phyloP scores from a whole-genome alignment of 2,888 invertebrate species.

The Ennomos quercinarius region DNA sequence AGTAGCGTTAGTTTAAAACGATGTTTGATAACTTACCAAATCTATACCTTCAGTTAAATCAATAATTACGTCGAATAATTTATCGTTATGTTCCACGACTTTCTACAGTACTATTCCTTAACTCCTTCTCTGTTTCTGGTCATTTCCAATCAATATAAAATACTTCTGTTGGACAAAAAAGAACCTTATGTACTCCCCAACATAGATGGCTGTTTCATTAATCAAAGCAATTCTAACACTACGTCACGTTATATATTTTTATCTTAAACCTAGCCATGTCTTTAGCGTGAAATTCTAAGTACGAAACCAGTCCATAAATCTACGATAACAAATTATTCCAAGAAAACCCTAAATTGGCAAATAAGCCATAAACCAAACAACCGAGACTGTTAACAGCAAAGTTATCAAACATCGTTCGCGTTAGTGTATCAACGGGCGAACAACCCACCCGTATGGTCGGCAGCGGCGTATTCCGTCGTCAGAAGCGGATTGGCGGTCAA shows the following conservation, averaged over 20 bases:
- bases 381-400: slow-evolving; percentile 9
- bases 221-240: not conserved
- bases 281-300: slow-evolving; percentile 3
- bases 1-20: slow-evolving; percentile 68
- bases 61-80: slow-evolving; percentile 5
- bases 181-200: slow-evolving; percentile 4
- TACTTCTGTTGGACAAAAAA: slow-evolving; percentile 19
- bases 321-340: not conserved
- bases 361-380: not conserved
- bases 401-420: slow-evolving; percentile 40
- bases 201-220: not conserved
- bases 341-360: not conserved
- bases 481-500: slow-evolving; percentile 92
- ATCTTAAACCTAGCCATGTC: not conserved
- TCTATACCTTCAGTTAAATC: slow-evolving; percentile 11
- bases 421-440: slow-evolving; percentile 81
- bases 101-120: slow-evolving; percentile 4
- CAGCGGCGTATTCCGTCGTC: slow-evolving; percentile 91
- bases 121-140: slow-evolving; percentile 13
- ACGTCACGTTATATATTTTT: not conserved
- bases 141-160: slow-evolving; percentile 25
- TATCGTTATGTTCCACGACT: slow-evolving; percentile 5
- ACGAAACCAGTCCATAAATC: slow-evolving; percentile 3
- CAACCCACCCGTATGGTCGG: slow-evolving; percentile 98
- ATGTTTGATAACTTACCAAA: slow-evolving; percentile 57